Conservation (phyloP, 1,140 invertebrate species). For the Drosophila gunungcola region DNA sequence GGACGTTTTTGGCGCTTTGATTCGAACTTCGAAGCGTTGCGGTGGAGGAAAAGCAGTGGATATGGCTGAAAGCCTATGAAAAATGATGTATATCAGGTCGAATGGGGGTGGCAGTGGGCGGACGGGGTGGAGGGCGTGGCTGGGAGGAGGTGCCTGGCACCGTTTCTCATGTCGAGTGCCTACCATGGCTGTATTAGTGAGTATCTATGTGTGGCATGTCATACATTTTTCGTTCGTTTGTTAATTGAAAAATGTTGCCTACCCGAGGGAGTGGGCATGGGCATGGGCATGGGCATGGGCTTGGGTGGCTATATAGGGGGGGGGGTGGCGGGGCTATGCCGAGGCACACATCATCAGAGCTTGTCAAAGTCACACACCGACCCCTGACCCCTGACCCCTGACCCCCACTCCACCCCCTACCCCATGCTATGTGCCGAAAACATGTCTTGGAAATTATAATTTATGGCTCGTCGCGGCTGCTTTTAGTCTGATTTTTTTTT, state of each 20-base stretch:
- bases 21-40: conserved; percentile 63
- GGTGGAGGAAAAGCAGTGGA: conserved; percentile 25
- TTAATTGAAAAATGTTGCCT: conserved; percentile 83
- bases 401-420: not conserved
- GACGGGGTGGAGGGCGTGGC: not conserved
- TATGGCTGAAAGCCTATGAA: conserved; percentile 64
- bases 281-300: not conserved
- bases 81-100: conserved; percentile 59
- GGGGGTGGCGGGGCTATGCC: conserved; percentile 5
- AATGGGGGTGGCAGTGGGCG: not conserved
- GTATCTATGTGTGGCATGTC: conserved; percentile 74
- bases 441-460: conserved; percentile 81
- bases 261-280: conserved; percentile 41
- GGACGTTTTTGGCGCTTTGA: conserved; percentile 74
- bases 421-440: conserved; percentile 42
- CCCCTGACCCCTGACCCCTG: not conserved
- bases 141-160: conserved; percentile 41
- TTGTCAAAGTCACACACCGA: conserved; percentile 70
- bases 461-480: conserved; percentile 62
- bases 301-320: not conserved
- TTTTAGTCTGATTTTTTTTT: conserved; percentile 37
- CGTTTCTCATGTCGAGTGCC: conserved; percentile 57
- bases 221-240: conserved; percentile 82
- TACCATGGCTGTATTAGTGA: conserved; percentile 24
- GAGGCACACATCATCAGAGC: conserved; percentile 70